A percentile compares a stretch with the other conserved stretches of the same genome.
These are phyloP conservation scores for Pollenia griseotomentosa DNA, from an alignment of 2,888 invertebrate genomes.

Conservation along the genomic window DNA sequence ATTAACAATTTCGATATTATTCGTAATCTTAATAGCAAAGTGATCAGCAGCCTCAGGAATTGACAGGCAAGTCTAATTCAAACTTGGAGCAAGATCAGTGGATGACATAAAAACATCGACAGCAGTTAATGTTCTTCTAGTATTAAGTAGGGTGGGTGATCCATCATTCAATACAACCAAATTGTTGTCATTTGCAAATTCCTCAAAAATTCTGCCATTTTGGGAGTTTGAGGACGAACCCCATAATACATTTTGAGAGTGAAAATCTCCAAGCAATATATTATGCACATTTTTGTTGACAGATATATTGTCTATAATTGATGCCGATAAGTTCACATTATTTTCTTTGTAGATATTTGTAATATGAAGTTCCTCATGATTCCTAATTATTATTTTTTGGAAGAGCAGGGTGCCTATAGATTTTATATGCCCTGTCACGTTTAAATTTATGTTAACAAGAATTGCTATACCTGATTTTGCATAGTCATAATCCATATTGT, in stretches of 20 bases:
- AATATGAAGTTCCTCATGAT: neutral
- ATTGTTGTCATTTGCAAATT: too few species aligned
- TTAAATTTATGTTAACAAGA: neutral
- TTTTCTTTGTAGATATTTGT: conserved; percentile 11
- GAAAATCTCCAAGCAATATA: neutral
- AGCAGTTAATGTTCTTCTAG: too few species aligned
- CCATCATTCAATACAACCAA: too few species aligned
- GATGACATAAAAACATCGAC: too few species aligned
- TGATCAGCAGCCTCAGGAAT: conserved; percentile 20
- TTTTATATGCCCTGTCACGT: neutral
- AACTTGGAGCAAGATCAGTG: neutral
- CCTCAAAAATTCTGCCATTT: too few species aligned
- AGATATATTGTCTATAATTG: neutral
- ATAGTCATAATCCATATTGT: conserved; percentile 21
- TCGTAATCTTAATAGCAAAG: conserved; percentile 26
- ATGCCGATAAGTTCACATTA: neutral
- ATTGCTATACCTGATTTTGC: conserved; percentile 24
- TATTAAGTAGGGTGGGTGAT: too few species aligned
- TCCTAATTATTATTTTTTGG: neutral
- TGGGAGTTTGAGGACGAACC: too few species aligned
- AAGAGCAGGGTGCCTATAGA: neutral
- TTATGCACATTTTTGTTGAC: neutral
- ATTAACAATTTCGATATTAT: neutral
- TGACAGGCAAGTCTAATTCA: neutral
- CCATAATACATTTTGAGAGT: neutral